Evolutionary conservation across 2,888 invertebrate genomes (phyloP), one percentile per base, ranked within the genome.

Genomic region (Spisula solida): DNA sequence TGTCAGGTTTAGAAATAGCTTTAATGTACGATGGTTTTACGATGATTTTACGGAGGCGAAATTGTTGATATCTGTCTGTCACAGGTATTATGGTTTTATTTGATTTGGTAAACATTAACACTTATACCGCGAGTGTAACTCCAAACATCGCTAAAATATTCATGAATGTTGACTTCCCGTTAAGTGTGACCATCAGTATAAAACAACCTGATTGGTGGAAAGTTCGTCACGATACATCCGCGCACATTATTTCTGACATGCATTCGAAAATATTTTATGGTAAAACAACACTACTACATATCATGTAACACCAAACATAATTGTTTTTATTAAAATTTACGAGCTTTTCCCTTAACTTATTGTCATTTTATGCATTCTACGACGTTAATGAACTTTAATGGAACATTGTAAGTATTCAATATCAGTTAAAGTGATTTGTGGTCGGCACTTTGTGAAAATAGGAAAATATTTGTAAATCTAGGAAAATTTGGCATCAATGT

Each of bases 101-200:
- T n/a, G 60, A 66, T 66, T 66, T 66, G n/a, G 8, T 66, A 8
- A 66, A 66, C 25, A 66, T 66, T 66, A 25, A 66, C 60, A 66
- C 60, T 66, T 25, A 25, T 66, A 41, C 4, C 25, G 60, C n/a
- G n/a, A 66, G 47, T 16, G 34, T 55, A 14, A 81, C 55, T 10
- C 55, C 29, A 18, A 47, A 18, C 41, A 10, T 4, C 18, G 12
- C 70, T 84, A 51, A 84, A 84, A 48, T 78, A 84, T 84, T 84
- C 84, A 84, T 84, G 51, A 78, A 48, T 66, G n/a, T 34, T 10
- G 31, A 25, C 29, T 5, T 29, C 31, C 25, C 8, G 20, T 12
- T 0, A 83, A 31, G 55, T 78, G 84, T 78, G 29, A 84, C 16
- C 78, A 78, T 84, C 75, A 51, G 34, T 31, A 78, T 84, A 51